A percentile compares a stretch with the other conserved stretches of the same genome.
Evolutionary conservation across 23 tunicate species (phyloP).

Genomic region (Aplidium turbinatum): DNA sequence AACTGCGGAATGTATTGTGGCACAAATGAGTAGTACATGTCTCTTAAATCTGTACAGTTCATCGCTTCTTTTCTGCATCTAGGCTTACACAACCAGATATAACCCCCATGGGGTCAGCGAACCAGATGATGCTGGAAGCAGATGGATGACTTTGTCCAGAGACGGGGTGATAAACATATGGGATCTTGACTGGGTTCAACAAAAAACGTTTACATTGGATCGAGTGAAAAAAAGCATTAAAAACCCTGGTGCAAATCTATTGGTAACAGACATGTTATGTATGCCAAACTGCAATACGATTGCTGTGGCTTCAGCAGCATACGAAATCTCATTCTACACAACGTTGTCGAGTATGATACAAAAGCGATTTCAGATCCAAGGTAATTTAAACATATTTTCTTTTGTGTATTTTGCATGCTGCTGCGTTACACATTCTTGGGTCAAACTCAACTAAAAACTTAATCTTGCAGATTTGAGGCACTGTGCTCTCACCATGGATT

Average conservation of each 20-base stretch:
- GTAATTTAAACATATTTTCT: slow-evolving; percentile 29
- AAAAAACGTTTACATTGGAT: slow-evolving; percentile 40
- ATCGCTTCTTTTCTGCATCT: too few species aligned
- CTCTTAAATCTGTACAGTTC: neutral
- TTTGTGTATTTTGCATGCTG: too few species aligned
- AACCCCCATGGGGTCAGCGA: slow-evolving; percentile 6
- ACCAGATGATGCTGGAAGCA: slow-evolving; percentile 66
- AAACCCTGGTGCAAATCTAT: neutral
- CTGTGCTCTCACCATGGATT: slow-evolving; percentile 80
- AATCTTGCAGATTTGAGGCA: slow-evolving; percentile 44
- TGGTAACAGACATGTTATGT: slow-evolving; percentile 79
- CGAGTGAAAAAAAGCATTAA: slow-evolving; percentile 20
- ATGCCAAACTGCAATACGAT: slow-evolving; percentile 79
- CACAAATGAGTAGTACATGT: neutral
- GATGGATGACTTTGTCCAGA: slow-evolving; percentile 69
- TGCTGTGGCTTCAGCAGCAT: slow-evolving; percentile 73
- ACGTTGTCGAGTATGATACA: slow-evolving; percentile 54
- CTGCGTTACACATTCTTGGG: too few species aligned
- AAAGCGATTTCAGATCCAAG: slow-evolving; percentile 71
- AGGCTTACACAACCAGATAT: slow-evolving; percentile 7
- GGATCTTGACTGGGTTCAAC: slow-evolving; percentile 63
- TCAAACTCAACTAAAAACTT: too few species aligned
- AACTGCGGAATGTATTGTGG: too few species aligned
- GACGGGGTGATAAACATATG: slow-evolving; percentile 73
- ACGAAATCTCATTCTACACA: slow-evolving; percentile 67